These are phyloP conservation scores for Ageneiosus marmoratus DNA, from an alignment of 2,113 vertebrate genomes.

Conservation along the genomic window DNA sequence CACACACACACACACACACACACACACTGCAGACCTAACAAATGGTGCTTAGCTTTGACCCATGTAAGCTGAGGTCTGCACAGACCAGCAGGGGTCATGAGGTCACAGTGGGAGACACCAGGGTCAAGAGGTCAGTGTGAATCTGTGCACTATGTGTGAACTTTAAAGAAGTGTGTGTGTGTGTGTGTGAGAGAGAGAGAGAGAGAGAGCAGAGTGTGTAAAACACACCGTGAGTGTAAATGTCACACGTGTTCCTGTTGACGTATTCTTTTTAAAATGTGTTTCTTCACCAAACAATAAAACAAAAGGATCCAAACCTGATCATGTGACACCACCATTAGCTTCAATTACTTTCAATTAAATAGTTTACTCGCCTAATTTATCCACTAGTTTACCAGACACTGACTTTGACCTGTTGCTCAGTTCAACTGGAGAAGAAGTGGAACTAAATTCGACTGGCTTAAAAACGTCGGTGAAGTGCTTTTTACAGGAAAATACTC, in stretches of 20 bases:
- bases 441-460: too few relatives aligned
- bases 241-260: background rate
- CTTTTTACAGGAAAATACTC: too few relatives aligned
- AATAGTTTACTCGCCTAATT: too few relatives aligned
- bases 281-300: background rate
- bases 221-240: background rate
- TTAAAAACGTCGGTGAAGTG: too few relatives aligned
- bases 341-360: background rate
- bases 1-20: background rate
- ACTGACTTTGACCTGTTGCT: background rate
- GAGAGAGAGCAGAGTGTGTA: background rate
- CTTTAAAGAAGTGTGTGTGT: slow-evolving; percentile 28
- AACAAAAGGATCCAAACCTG: background rate
- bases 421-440: background rate
- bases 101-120: slow-evolving; percentile 30
- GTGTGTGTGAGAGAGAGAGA: background rate
- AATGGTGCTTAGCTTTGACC: slow-evolving; percentile 34
- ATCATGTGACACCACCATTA: background rate
- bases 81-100: slow-evolving; percentile 11
- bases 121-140: slow-evolving; percentile 24
- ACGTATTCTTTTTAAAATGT: too few relatives aligned
- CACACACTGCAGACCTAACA: slow-evolving; percentile 40
- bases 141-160: slow-evolving; percentile 8
- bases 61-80: background rate
- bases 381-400: background rate